A percentile compares a stretch with the other conserved stretches of the same genome.
These are phyloP conservation scores for Haemorhous mexicanus DNA, from an alignment of 2,113 vertebrate species.

Conservation along the genomic window DNA sequence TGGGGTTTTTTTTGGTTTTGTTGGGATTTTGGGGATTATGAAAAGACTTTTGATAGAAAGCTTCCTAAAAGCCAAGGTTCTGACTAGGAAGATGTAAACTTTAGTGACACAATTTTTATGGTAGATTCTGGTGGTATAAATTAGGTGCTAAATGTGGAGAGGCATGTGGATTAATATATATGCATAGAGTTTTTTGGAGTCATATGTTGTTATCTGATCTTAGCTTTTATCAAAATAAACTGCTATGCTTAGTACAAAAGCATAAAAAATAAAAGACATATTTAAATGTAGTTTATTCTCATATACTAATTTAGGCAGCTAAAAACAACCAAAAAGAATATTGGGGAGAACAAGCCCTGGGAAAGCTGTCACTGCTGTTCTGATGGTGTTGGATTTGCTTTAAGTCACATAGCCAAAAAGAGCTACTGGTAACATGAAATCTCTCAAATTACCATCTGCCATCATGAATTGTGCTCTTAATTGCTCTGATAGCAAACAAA, in stretches of 20 bases:
- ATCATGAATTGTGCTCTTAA: neutral
- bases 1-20: neutral
- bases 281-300: neutral
- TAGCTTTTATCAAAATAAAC: neutral
- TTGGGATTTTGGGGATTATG: neutral
- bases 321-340: neutral
- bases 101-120: neutral
- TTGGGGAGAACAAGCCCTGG: neutral
- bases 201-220: neutral
- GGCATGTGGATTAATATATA: neutral
- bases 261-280: neutral
- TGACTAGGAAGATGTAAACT: neutral
- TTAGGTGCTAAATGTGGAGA: neutral
- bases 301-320: neutral
- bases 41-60: neutral
- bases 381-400: neutral
- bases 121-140: neutral
- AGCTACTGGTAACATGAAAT: neutral
- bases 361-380: neutral
- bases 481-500: neutral
- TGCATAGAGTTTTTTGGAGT: neutral
- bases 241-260: neutral
- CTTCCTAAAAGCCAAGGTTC: neutral
- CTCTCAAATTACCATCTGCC: neutral
- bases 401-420: neutral